These are phyloP conservation scores for Microchrysa polita DNA, from an alignment of 2,888 invertebrate genomes.

Conservation along the genomic window DNA sequence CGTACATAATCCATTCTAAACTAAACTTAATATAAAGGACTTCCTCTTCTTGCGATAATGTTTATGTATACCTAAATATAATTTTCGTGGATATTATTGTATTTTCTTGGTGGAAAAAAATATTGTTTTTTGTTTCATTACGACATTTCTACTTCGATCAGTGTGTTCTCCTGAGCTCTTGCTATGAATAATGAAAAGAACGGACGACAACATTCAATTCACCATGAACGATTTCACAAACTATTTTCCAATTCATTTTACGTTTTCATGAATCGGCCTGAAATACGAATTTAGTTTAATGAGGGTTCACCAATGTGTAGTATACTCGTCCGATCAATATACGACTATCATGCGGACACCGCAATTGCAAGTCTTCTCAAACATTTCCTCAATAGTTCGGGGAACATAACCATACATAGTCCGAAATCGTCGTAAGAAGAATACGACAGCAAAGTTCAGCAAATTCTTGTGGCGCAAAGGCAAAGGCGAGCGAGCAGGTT, in stretches of 20 bases:
- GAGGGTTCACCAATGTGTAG: slow-evolving; percentile 32
- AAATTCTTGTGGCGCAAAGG: slow-evolving; percentile 17
- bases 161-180: too few relatives aligned
- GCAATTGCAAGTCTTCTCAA: slow-evolving; percentile 12
- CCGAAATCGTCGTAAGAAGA: slow-evolving; percentile 15
- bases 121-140: too few relatives aligned
- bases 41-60: too few relatives aligned
- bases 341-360: slow-evolving; percentile 38
- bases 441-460: slow-evolving; percentile 30
- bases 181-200: slow-evolving; percentile 26
- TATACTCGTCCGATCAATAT: background rate
- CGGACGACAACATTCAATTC: background rate
- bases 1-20: too few relatives aligned
- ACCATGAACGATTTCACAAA: background rate
- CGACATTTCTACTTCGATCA: too few relatives aligned
- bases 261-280: slow-evolving; percentile 26
- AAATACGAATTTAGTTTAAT: slow-evolving; percentile 43
- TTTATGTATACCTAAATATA: too few relatives aligned
- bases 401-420: too few relatives aligned
- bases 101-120: too few relatives aligned
- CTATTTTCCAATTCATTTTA: slow-evolving; percentile 34
- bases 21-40: too few relatives aligned
- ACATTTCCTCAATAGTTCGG: slow-evolving; percentile 5
- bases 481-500: background rate
- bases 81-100: too few relatives aligned